Evolutionary conservation across 53 echinoderm and acorn worm species (phyloP), one percentile per base, ranked within the genome.

Genomic region (Temnopleurus reevesii): DNA sequence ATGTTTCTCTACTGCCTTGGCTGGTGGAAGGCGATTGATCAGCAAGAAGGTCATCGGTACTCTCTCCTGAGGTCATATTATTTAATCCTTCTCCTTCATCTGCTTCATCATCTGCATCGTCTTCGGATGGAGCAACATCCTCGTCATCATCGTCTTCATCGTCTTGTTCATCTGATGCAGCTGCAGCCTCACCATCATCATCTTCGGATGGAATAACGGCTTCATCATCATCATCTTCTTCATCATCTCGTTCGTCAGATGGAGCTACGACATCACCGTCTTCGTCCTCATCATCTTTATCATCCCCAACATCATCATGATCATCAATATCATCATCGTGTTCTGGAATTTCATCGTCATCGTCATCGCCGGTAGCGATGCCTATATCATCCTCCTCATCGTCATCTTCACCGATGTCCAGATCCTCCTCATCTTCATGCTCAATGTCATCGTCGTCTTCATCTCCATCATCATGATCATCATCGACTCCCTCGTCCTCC

Each of bases 401-500:
- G 21, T 91, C 89, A 21, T 91, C 90, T 15, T 91, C 84, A 4
- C 77, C 91, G 3, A 76, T 90, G 19, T 92, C 94, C 0, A 81
- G 77, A 24, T 55, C 92, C 36, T 93, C 89, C 41, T 86, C 90
- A 49, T 53, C 76, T 29, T 91, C 90, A 27, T 92, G 58, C n/a
- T 84, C 89, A 13, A 60, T 81, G 3, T 91, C 90, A 38, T 87
- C 76, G 19, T 82, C 87, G 35, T 90, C 86, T 45, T 76, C 90
- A 8, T 81, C 59, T 55, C 77, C 92, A 46, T 86, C 90, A 17
- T 59, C 91, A 35, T 89, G 91, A 17, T 91, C 92, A 6, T 87
- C 89, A 0, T 92, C 92, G 3, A 76, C 57, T 45, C 91, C 94
- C 10, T 83, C 89, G 43, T 90, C 87, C 44, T 93, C 93, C 64